Base-by-base conservation (phyloP, 2,888 invertebrate species). In the Oxytorus armatus region DNA sequence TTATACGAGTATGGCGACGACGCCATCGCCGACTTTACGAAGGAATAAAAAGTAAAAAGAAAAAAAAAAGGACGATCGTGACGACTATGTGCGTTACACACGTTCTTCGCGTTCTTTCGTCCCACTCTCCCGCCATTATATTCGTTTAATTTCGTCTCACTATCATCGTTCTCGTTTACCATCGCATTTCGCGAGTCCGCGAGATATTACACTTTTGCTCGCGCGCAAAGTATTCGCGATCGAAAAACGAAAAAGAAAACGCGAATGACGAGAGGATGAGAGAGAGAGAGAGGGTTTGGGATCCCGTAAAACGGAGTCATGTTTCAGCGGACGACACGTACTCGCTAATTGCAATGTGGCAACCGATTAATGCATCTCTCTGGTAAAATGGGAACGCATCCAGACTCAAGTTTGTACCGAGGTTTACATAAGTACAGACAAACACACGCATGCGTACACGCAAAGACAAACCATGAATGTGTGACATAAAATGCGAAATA, bases 281-380 rank as follows among this genome's bases (percentile, higher is more conserved):
- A 69, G 39, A 16, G 61, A 51, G 21, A 29, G 69, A 36, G 57
- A 69, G 23, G 42, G n/a, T 3, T 18, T 11, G 21, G 51, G 18
- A 66, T n/a, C 18, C 69, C 69, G 81, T 78, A 79, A 83, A 82
- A 49, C 33, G 77, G 82, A 78, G 82, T 81, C 83, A 78, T 80
- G 82, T 80, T 80, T 73, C 80, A 68, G 47, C 70, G 70, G 75
- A 82, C 80, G 78, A 83, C 82, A 80, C 78, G 82, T 83, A 78
- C 53, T 55, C 74, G 82, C 81, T 83, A 83, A 83, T 83, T 82
- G 83, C 83, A 77, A 82, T 78, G 82, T 79, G 77, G 72, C 77
- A 65, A 82, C 66, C 80, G 83, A 81, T 83, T 83, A 81, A 83
- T 83, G 79, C 75, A 73, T 79, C 76, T 79, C 76, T 73, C 57